Evolutionary conservation across 2,113 vertebrate species (phyloP), one percentile per base, ranked within the genome.

Genomic region (Capreolus pygargus): DNA sequence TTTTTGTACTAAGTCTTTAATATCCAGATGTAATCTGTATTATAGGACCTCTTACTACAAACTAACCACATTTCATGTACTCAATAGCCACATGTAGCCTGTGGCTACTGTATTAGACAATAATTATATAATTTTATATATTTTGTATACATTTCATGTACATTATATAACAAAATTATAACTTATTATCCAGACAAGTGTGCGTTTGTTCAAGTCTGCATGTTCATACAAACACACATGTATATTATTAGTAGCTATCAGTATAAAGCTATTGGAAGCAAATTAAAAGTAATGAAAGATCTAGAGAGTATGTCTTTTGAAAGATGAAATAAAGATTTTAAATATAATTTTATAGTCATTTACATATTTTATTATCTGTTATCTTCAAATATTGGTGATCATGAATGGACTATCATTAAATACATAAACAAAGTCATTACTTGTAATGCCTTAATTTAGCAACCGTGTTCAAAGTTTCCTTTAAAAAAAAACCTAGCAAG

Each of bases 291-390:
- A 91, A 27, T 57, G 25, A 91, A 95, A 91, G 39, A 64, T 76
- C 17, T 25, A 10, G 21, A 74, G 23, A 43, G 5, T 86, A 61
- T 36, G 9, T 21, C 19, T 47, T 95, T 30, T 52, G 30, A 89
- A 94, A 93, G 45, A 82, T 15, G 16, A 94, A 85, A 86, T 84
- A 94, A 78, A 85, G 16, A 78, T 70, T 86, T 91, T 79, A n/a
- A 58, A 36, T 60, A 55, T 28, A 78, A 78, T 43, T 57, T 94
- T 45, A 60, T 25, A 89, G 74, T 58, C 5, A n/a, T 52, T 55
- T 43, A 55, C 36, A 9, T 13, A 74, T 89, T 90, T 95, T 93
- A 89, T 58, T 92, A 45, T 96, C 3, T 81, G 81, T 52, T 70
- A 55, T n/a, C 47, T 83, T 86, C 83, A 33, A 89, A 7, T 76